phyloP scores from a whole-genome alignment of 1,140 invertebrate genomes.

The Leptopilina clavipes region DNA sequence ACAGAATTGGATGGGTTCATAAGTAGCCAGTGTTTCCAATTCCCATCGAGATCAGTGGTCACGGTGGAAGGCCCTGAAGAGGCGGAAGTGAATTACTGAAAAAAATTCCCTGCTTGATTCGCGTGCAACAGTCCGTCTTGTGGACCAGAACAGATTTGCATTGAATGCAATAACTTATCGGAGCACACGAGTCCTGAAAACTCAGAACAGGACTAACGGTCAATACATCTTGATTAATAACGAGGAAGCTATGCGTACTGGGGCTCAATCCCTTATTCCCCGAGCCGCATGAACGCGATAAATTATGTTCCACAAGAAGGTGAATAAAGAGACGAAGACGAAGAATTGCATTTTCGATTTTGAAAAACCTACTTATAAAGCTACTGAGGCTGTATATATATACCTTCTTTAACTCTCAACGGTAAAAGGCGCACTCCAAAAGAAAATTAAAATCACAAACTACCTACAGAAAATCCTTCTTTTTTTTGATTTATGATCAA shows the following conservation, averaged over 20 bases:
- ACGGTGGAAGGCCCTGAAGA: conserved; percentile 15
- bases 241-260: conserved; percentile 55
- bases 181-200: conserved; percentile 47
- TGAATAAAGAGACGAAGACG: conserved; percentile 42
- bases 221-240: conserved; percentile 67
- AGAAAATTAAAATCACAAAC: no score
- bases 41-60: conserved; percentile 31
- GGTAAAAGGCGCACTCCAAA: no score
- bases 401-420: neutral
- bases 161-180: conserved; percentile 66
- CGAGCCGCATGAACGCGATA: conserved; percentile 45
- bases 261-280: conserved; percentile 49
- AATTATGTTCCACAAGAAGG: conserved; percentile 50
- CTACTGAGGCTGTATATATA: neutral
- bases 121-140: conserved; percentile 31
- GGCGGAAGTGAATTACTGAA: conserved; percentile 30
- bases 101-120: conserved; percentile 44
- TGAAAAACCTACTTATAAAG: conserved; percentile 30
- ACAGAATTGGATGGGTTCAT: neutral
- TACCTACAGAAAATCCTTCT: no score
- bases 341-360: conserved; percentile 39
- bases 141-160: conserved; percentile 57
- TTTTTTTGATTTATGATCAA: no score
- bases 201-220: conserved; percentile 43
- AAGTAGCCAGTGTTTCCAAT: conserved; percentile 18